These are phyloP conservation scores for Mugil cephalus DNA, from an alignment of 2,113 vertebrate species.

Conservation along the genomic window DNA sequence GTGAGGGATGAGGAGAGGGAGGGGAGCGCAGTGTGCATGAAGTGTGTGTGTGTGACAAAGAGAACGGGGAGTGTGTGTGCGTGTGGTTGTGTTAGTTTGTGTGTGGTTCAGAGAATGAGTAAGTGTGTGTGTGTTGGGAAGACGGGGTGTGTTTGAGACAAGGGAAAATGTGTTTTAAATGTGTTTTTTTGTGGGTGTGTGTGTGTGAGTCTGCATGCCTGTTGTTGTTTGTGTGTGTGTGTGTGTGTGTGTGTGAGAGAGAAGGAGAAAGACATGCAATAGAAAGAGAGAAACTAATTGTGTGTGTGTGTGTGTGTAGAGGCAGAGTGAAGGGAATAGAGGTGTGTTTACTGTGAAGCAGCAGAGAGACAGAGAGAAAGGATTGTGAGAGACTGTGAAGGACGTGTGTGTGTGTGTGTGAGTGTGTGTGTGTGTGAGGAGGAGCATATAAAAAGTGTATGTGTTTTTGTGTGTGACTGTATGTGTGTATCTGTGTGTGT, in stretches of 20 bases:
- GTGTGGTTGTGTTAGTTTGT: conserved; percentile 28
- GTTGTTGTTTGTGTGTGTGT: conserved; percentile 43
- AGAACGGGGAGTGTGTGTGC: conserved; percentile 70
- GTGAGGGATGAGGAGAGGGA: conserved; percentile 67
- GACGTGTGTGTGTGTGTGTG: conserved; percentile 60
- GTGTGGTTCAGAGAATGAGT: conserved; percentile 53
- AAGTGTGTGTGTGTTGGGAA: conserved; percentile 50
- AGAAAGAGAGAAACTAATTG: conserved; percentile 26
- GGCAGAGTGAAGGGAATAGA: conserved; percentile 54
- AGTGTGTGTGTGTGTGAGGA: conserved; percentile 37
- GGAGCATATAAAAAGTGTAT: conserved; percentile 56
- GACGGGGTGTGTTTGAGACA: conserved; percentile 61
- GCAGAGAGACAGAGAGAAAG: conserved; percentile 46
- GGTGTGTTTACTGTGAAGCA: conserved; percentile 72
- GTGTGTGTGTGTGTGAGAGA: conserved; percentile 26
- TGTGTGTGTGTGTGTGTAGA: conserved; percentile 32
- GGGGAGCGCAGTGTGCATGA: conserved; percentile 74
- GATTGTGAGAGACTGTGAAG: conserved; percentile 67
- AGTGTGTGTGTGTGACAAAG: conserved; percentile 77
- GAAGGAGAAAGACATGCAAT: conserved; percentile 16
- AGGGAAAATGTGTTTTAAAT: conserved; percentile 68
- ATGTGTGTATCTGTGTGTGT: conserved; percentile 1
- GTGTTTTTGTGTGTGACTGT: conserved; percentile 6
- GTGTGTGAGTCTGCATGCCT: conserved; percentile 18
- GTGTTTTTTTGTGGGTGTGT: conserved; percentile 52